Percentiles rank a stretch among this genome's conserved stretches.
These are phyloP conservation scores for Cylloceria caligata DNA, from an alignment of 2,888 invertebrate genomes.

Conservation along the genomic window DNA sequence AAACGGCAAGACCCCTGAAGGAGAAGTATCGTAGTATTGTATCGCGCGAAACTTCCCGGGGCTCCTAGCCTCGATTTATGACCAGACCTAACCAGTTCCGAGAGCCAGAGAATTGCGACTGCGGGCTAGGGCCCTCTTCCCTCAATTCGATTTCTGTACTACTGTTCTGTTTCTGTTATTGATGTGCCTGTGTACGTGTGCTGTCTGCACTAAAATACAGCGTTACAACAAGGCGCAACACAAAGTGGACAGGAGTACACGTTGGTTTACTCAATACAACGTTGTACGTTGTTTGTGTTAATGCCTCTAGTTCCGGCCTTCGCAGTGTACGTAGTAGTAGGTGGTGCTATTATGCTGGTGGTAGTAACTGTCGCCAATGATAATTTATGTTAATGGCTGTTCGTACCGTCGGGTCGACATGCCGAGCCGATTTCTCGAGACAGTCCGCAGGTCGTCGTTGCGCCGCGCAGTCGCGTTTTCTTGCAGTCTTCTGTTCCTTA, in stretches of 20 bases:
- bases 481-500: not conserved
- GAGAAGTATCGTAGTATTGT: slow-evolving; percentile 63
- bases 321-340: slow-evolving; percentile 59
- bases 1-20: too few relatives aligned
- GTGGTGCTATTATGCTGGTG: slow-evolving; percentile 71
- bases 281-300: slow-evolving; percentile 4
- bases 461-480: slow-evolving; percentile 76
- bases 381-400: slow-evolving; percentile 86
- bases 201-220: slow-evolving; percentile 20
- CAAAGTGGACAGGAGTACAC: slow-evolving; percentile 26
- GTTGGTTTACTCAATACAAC: slow-evolving; percentile 23
- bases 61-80: slow-evolving; percentile 64
- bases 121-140: slow-evolving; percentile 39
- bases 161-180: slow-evolving; percentile 14
- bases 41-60: slow-evolving; percentile 50
- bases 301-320: slow-evolving; percentile 39
- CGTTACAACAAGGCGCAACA: slow-evolving; percentile 27
- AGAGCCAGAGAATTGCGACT: slow-evolving; percentile 54
- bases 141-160: slow-evolving; percentile 56
- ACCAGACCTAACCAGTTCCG: slow-evolving; percentile 58
- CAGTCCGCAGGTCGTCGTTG: slow-evolving; percentile 82
- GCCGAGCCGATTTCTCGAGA: slow-evolving; percentile 73
- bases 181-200: slow-evolving; percentile 11
- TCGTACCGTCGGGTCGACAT: slow-evolving; percentile 76
- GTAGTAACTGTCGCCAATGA: slow-evolving; percentile 87